Percentiles rank a stretch among this genome's conserved stretches.
These are phyloP conservation scores for Bubo blakistoni DNA, from an alignment of 2,113 vertebrate species.

Conservation along the genomic window DNA sequence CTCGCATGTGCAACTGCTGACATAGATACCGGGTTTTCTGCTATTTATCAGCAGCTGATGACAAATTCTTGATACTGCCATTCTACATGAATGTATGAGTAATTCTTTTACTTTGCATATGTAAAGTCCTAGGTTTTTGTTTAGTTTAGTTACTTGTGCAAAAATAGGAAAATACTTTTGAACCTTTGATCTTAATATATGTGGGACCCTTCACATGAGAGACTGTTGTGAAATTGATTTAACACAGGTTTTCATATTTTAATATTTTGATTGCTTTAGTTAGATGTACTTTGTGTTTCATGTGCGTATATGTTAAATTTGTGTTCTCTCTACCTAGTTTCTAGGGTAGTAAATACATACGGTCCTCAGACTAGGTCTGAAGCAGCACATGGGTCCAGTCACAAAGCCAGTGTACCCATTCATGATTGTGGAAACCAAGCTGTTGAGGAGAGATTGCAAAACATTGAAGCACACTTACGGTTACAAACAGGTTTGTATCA, in stretches of 20 bases:
- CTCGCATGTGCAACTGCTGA: neutral
- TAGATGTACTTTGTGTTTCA: neutral
- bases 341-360: constrained; percentile 92
- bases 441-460: constrained; percentile 91
- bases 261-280: neutral
- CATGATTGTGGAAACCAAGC: constrained; percentile 88
- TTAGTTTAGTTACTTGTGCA: neutral
- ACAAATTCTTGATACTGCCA: neutral
- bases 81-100: neutral
- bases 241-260: neutral
- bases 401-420: constrained; percentile 64
- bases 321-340: constrained; percentile 77
- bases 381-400: constrained; percentile 69
- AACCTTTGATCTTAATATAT: neutral
- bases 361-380: constrained; percentile 89
- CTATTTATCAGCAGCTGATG: constrained; percentile 1
- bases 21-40: neutral
- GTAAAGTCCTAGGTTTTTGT: neutral
- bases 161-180: neutral
- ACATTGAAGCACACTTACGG: constrained; percentile 92
- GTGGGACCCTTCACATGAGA: neutral
- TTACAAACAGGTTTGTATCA: constrained; percentile 81
- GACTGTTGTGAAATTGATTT: neutral
- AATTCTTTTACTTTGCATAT: neutral
- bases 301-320: neutral